Evolutionary conservation across 2,113 vertebrate species (phyloP).

Genomic region (Osmerus mordax): DNA sequence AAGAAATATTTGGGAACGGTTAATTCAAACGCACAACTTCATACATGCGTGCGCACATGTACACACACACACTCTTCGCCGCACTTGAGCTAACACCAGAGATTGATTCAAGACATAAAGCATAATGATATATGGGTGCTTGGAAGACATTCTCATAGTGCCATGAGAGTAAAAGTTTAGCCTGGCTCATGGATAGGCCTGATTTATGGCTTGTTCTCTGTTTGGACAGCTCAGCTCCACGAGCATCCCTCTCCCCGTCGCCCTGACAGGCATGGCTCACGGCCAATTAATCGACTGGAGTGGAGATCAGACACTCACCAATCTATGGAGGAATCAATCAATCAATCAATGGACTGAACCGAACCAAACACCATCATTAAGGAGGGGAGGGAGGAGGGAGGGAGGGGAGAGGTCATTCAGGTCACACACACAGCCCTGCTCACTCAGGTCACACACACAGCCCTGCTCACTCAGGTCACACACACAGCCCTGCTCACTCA

Average conservation of each 20-base stretch:
- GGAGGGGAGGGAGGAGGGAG: background rate
- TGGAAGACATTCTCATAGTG: background rate
- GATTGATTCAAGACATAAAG: background rate
- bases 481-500: too few relatives aligned
- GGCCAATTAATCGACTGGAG: slow-evolving; percentile 48
- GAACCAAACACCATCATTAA: background rate
- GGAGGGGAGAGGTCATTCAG: too few relatives aligned
- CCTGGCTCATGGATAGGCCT: slow-evolving; percentile 26
- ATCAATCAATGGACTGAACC: background rate
- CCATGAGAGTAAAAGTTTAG: background rate
- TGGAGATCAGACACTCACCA: slow-evolving; percentile 31
- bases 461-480: too few relatives aligned
- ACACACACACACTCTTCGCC: too few relatives aligned
- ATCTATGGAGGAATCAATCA: slow-evolving; percentile 16
- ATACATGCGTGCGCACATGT: too few relatives aligned
- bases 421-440: too few relatives aligned
- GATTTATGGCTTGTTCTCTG: slow-evolving; percentile 54
- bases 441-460: too few relatives aligned
- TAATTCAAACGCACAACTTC: too few relatives aligned
- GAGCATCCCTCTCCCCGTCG: background rate
- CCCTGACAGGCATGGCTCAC: slow-evolving; percentile 21
- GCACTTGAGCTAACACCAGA: background rate
- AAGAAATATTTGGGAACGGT: too few relatives aligned
- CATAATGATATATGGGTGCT: background rate
- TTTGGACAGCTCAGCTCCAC: slow-evolving; percentile 39